phyloP scores from a whole-genome alignment of 64 coral and sea anemone genomes.

The Porites lutea region DNA sequence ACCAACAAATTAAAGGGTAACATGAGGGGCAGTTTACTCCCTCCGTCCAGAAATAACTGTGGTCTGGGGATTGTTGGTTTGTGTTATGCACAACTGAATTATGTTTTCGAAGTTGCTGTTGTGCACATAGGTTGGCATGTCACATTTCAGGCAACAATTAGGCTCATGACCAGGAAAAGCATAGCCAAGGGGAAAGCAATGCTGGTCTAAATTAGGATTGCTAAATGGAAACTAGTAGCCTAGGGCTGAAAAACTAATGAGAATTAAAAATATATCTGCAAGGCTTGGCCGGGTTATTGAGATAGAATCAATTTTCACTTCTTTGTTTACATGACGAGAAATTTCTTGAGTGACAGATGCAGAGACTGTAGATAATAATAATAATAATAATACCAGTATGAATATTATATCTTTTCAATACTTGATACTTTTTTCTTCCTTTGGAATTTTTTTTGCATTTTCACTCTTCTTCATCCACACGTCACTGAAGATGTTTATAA shows the following conservation, averaged over 20 bases:
- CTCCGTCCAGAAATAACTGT: too few relatives aligned
- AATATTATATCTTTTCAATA: background rate
- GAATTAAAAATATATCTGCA: background rate
- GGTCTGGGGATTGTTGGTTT: too few relatives aligned
- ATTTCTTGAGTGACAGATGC: too few relatives aligned
- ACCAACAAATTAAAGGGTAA: too few relatives aligned
- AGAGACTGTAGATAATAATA: too few relatives aligned
- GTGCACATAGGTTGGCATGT: background rate
- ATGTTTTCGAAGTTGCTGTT: background rate
- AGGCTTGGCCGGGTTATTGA: too few relatives aligned
- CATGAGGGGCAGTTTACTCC: too few relatives aligned
- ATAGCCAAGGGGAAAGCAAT: background rate
- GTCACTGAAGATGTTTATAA: background rate
- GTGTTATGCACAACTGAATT: too few relatives aligned
- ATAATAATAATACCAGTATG: too few relatives aligned
- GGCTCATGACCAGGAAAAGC: slow-evolving; percentile 8
- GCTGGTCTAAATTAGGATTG: background rate
- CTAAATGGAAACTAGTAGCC: background rate
- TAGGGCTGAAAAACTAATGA: background rate
- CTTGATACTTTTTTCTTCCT: slow-evolving; percentile 25
- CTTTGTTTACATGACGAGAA: too few relatives aligned
- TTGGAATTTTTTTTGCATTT: too few relatives aligned
- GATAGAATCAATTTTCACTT: too few relatives aligned
- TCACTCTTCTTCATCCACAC: background rate
- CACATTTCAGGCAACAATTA: background rate